Evolutionary conservation across 2,888 invertebrate species (phyloP), one percentile per base, ranked within the genome.

Genomic region (Leucoptera coffeella): DNA sequence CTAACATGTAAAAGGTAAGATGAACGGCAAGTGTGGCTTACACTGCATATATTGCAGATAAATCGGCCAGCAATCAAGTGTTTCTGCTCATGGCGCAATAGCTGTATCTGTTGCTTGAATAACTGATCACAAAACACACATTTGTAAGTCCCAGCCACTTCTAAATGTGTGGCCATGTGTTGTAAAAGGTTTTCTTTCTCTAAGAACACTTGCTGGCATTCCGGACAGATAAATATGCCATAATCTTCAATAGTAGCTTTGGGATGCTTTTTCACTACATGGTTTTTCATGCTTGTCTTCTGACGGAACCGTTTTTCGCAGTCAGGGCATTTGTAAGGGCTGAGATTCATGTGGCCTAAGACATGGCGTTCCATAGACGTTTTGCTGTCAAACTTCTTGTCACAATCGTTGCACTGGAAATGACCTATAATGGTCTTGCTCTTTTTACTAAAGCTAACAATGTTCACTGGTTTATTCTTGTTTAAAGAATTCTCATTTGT

Each of bases 191-290:
- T 76, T 42, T 86, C 85, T 50, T 88, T 83, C 9, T 85, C 60
- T 1, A 83, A 77, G 47, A 89, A 90, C 15, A 77, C 74, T 45
- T 85, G 85, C 26, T 79, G 74, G 48, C 90, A 90, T 36, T 82
- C 76, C 39, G 78, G 64, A 47, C 90, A 90, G 25, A 78, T 69
- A 9, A 7, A 17, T 7, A 9, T 17, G 6, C 9, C 9, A 48
- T 76, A 85, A 14, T 77, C 52, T 2, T 43, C 38, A 29, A 42
- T 45, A 30, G 47, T 48, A 26, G 56, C 43, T n/a, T 43, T 47
- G 2, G 65, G 57, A 41, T 82, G 81, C 33, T 64, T 61, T 32
- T 71, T 69, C 19, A 71, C 61, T 8, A 75, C 50, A 46, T 86
- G 86, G 38, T 77, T 77, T 39, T 77, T 74, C 25, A 84, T 54